phyloP scores from a whole-genome alignment of 1,140 invertebrate species.

The Papilio machaon region DNA sequence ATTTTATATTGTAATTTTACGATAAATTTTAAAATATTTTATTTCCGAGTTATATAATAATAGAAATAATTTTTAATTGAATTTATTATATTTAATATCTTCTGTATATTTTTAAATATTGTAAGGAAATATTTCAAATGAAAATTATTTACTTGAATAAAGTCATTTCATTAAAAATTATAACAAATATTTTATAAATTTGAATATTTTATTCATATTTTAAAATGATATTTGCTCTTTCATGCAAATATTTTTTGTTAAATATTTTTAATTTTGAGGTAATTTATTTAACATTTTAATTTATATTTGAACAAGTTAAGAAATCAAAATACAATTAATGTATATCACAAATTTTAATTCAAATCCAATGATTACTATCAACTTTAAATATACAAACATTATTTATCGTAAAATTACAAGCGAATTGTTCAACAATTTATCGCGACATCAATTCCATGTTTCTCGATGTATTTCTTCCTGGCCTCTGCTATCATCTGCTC shows the following conservation, averaged over 20 bases:
- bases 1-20: conserved; percentile 9
- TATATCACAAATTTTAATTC: conserved; percentile 37
- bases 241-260: too few species aligned
- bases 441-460: conserved; percentile 84
- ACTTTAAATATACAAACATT: conserved; percentile 14
- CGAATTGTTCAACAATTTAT: conserved; percentile 49
- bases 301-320: not conserved
- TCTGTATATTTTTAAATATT: too few species aligned
- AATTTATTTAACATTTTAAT: not conserved
- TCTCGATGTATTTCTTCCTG: conserved; percentile 89
- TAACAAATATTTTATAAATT: too few species aligned
- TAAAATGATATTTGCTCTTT: too few species aligned
- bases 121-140: too few species aligned
- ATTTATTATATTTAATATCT: too few species aligned
- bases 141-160: too few species aligned
- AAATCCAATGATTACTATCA: conserved; percentile 17
- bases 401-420: conserved; percentile 20
- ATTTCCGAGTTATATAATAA: too few species aligned
- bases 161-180: too few species aligned
- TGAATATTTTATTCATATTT: too few species aligned
- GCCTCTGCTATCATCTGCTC: conserved; percentile 89
- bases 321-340: conserved; percentile 32
- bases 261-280: not conserved
- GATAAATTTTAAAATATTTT: not conserved
- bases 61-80: too few species aligned